Percentiles rank a stretch among this genome's conserved stretches.
Evolutionary conservation across 1,140 invertebrate species (phyloP).

Genomic region (Papilio xuthus): DNA sequence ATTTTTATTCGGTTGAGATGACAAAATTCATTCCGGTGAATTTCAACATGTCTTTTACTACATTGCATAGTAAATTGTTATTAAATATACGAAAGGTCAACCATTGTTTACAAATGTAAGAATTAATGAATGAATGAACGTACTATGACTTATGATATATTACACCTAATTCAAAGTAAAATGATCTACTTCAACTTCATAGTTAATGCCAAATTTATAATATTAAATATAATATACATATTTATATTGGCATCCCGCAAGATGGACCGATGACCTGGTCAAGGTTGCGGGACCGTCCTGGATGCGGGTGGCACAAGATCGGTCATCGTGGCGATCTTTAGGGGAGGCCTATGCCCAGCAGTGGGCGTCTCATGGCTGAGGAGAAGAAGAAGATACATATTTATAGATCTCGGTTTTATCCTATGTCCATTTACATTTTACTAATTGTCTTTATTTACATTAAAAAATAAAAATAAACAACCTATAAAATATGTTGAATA

Average conservation of each 20-base stretch:
- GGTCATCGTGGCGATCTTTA: too few relatives aligned
- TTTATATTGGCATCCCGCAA: too few relatives aligned
- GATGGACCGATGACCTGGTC: too few relatives aligned
- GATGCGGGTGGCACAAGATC: too few relatives aligned
- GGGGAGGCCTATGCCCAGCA: too few relatives aligned
- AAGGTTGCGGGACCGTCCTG: too few relatives aligned
- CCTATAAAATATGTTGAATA: neutral
- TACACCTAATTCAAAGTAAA: neutral
- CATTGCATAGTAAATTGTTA: neutral
- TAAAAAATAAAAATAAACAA: neutral
- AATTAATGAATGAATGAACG: conserved; percentile 1
- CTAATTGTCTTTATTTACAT: neutral
- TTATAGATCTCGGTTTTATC: neutral
- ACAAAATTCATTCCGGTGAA: neutral
- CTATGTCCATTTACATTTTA: neutral
- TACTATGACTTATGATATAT: conserved; percentile 17
- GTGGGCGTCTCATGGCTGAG: too few relatives aligned
- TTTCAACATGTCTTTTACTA: neutral
- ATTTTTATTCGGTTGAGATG: too few relatives aligned
- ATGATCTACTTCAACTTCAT: neutral
- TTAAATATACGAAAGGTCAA: neutral
- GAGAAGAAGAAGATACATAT: too few relatives aligned
- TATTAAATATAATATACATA: neutral
- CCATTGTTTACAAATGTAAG: conserved; percentile 12
- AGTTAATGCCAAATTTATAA: neutral